Evolutionary conservation across 2,797 vertebrate species (phyloP).

Genomic region (Gephyroberyx darwinii): DNA sequence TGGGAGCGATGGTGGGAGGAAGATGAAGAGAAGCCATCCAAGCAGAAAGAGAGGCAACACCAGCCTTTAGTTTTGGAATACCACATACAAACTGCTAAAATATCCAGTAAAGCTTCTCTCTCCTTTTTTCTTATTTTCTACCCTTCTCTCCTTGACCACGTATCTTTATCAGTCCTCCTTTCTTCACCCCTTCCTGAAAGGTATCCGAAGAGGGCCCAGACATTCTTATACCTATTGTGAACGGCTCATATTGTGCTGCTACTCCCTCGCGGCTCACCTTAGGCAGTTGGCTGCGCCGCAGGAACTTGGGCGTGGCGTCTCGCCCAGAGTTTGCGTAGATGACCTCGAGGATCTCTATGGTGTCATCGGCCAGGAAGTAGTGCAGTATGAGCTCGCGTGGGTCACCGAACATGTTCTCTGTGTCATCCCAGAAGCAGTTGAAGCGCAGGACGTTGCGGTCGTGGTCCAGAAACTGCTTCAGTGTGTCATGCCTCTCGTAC

Average conservation of each 20-base stretch:
- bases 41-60: constrained; percentile 45
- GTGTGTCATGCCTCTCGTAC: constrained; percentile 84
- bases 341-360: constrained; percentile 87
- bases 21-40: constrained; percentile 33
- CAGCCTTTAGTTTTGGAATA: constrained; percentile 8
- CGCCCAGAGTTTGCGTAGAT: constrained; percentile 83
- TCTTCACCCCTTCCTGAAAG: too few relatives aligned
- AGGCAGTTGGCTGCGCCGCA: constrained; percentile 87
- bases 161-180: too few relatives aligned
- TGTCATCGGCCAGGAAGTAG: constrained; percentile 92
- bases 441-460: constrained; percentile 89
- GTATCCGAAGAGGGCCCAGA: too few relatives aligned
- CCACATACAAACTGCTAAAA: not conserved
- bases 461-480: constrained; percentile 88
- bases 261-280: constrained; percentile 81
- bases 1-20: constrained; percentile 20
- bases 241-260: not conserved
- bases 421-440: constrained; percentile 89
- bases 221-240: too few relatives aligned
- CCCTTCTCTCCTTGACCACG: too few relatives aligned
- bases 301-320: constrained; percentile 81
- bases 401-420: constrained; percentile 74
- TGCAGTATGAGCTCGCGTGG: constrained; percentile 83
- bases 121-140: too few relatives aligned
- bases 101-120: too few relatives aligned